Evolutionary conservation across 2,113 vertebrate species (phyloP).

Genomic region (Leptocoma aspasia): DNA sequence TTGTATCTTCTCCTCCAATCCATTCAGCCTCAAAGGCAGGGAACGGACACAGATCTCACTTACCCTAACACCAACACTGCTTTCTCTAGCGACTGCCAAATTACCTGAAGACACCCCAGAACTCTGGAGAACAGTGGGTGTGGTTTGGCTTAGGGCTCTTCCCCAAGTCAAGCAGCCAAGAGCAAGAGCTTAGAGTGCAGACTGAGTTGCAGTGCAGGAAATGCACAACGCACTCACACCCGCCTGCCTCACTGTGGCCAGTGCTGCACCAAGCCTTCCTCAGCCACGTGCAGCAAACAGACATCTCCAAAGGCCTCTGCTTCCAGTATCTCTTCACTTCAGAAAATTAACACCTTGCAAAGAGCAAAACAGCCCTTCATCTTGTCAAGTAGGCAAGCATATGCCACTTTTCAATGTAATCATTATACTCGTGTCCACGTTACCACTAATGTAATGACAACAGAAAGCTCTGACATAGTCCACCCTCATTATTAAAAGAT

Average conservation of each 20-base stretch:
- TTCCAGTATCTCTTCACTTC: not conserved
- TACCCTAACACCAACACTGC: not conserved
- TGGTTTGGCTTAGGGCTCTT: not conserved
- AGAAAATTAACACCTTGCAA: not conserved
- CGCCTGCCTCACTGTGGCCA: not conserved
- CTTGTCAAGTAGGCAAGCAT: not conserved
- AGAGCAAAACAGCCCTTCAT: not conserved
- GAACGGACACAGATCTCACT: not conserved
- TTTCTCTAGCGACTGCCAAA: not conserved
- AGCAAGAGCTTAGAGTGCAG: not conserved
- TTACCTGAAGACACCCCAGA: not conserved
- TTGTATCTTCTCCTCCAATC: not conserved
- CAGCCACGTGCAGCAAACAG: not conserved
- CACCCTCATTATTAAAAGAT: not conserved
- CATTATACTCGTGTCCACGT: not conserved
- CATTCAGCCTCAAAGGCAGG: not conserved
- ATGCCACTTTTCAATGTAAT: not conserved
- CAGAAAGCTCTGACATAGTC: not conserved
- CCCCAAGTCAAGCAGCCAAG: not conserved
- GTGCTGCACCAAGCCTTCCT: fast-evolving
- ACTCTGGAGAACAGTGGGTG: not conserved
- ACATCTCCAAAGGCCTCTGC: not conserved
- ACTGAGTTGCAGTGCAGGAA: not conserved
- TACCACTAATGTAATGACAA: not conserved
- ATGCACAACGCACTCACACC: fast-evolving